Evolutionary conservation across 2,888 invertebrate species (phyloP).

Genomic region (Phortica okadai): DNA sequence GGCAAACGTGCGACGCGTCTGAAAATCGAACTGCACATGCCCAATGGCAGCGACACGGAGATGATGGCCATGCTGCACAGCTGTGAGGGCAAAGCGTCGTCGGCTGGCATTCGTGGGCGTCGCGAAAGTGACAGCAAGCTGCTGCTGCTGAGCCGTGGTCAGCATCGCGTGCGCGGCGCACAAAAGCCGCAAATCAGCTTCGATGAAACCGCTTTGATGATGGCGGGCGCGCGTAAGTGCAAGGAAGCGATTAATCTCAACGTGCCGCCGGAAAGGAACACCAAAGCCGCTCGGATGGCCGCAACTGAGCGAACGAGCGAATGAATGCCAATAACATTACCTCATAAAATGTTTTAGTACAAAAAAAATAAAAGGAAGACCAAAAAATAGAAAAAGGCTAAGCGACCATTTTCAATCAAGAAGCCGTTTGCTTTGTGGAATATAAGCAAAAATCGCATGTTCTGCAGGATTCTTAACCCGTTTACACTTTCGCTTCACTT

Average conservation of each 20-base stretch:
- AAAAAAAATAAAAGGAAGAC: neutral
- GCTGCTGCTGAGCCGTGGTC: constrained; percentile 27
- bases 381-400: neutral
- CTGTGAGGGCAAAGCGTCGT: constrained; percentile 9
- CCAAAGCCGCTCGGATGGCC: neutral
- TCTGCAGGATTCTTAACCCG: constrained; percentile 57
- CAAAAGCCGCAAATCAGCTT: constrained; percentile 73
- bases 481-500: constrained; percentile 68
- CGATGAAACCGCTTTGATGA: constrained; percentile 61
- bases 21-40: constrained; percentile 66
- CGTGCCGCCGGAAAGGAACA: constrained; percentile 12
- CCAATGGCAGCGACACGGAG: constrained; percentile 65
- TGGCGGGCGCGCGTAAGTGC: constrained; percentile 43
- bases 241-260: constrained; percentile 53
- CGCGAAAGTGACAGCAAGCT: constrained; percentile 52
- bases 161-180: constrained; percentile 36
- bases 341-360: neutral
- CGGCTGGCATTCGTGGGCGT: constrained; percentile 20
- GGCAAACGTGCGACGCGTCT: constrained; percentile 55
- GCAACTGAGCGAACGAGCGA: neutral
- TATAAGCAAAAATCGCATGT: constrained; percentile 52
- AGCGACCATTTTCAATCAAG: constrained; percentile 7
- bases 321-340: constrained; percentile 3
- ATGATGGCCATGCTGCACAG: constrained; percentile 69
- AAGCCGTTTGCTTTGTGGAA: neutral